A percentile compares a stretch with the other conserved stretches of the same genome.
Conservation (phyloP, 2,113 vertebrate genomes). For the Himantopus leucocephalus region DNA sequence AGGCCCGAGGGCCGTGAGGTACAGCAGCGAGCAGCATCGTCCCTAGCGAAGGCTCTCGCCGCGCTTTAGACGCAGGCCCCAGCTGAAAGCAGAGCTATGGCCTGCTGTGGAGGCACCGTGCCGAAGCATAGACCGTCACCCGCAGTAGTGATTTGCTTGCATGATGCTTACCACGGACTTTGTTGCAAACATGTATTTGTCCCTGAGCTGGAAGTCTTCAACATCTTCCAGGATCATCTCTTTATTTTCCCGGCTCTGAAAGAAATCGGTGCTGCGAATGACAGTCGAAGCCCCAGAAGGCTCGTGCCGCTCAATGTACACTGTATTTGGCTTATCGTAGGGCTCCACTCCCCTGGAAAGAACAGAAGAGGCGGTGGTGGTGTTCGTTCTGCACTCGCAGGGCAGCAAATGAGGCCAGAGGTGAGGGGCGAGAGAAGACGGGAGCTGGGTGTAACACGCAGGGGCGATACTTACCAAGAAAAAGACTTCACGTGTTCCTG, state of each 20-base stretch:
- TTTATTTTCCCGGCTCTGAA: constrained; percentile 89
- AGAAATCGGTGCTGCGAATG: constrained; percentile 93
- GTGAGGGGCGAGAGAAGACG: neutral
- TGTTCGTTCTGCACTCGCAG: neutral
- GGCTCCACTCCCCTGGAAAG: constrained; percentile 88
- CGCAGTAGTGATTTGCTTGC: fast-evolving
- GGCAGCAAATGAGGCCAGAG: neutral
- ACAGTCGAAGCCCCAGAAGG: constrained; percentile 88
- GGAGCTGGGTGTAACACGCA: neutral
- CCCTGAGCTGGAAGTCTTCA: constrained; percentile 92
- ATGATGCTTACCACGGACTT: constrained; percentile 83
- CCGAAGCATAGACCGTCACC: fast-evolving
- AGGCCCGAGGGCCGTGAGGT: neutral
- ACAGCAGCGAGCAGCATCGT: fast-evolving
- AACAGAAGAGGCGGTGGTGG: fast-evolving
- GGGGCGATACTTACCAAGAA: constrained; percentile 83
- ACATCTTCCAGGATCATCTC: constrained; percentile 88
- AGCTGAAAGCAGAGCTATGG: neutral
- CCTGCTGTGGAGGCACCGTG: neutral
- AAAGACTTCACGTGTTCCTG: constrained; percentile 97
- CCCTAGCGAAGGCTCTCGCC: neutral
- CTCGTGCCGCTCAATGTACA: constrained; percentile 91
- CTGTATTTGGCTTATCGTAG: constrained; percentile 84
- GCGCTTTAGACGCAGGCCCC: fast-evolving
- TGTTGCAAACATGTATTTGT: constrained; percentile 98